These are phyloP conservation scores for Ceratitis capitata DNA, from an alignment of 1,140 invertebrate genomes.

Conservation along the genomic window DNA sequence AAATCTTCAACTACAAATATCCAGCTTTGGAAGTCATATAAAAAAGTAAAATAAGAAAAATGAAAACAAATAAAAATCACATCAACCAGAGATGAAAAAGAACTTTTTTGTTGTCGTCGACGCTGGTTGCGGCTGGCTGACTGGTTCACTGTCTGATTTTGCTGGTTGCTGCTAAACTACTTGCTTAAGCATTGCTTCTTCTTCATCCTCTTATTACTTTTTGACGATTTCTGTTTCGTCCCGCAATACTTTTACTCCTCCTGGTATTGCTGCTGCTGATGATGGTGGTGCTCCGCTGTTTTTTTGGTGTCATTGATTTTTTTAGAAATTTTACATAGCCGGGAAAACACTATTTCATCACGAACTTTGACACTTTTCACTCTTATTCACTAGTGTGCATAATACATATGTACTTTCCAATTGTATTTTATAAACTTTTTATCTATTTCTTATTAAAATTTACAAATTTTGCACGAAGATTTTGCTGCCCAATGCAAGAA, in stretches of 20 bases:
- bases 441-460: slow-evolving; percentile 9
- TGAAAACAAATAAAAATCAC: slow-evolving; percentile 3
- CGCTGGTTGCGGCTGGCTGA: not conserved
- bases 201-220: slow-evolving; percentile 11
- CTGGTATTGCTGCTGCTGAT: slow-evolving; percentile 16
- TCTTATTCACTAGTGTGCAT: not conserved
- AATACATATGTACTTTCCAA: not conserved
- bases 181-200: not conserved
- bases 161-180: slow-evolving; percentile 6
- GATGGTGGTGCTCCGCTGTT: not conserved
- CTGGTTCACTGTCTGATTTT: slow-evolving; percentile 21
- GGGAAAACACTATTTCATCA: slow-evolving; percentile 3
- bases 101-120: slow-evolving; percentile 38
- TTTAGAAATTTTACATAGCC: slow-evolving; percentile 21
- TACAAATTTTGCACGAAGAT: not conserved
- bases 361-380: not conserved
- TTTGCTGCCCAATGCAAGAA: slow-evolving; percentile 18
- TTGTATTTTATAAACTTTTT: not conserved
- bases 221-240: slow-evolving; percentile 22
- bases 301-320: slow-evolving; percentile 40
- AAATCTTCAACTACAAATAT: not conserved
- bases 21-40: not conserved
- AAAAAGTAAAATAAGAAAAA: slow-evolving; percentile 4
- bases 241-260: slow-evolving; percentile 15
- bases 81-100: not conserved